Evolutionary conservation across 2,888 invertebrate species (phyloP).

Genomic region (Spilarctia lutea): DNA sequence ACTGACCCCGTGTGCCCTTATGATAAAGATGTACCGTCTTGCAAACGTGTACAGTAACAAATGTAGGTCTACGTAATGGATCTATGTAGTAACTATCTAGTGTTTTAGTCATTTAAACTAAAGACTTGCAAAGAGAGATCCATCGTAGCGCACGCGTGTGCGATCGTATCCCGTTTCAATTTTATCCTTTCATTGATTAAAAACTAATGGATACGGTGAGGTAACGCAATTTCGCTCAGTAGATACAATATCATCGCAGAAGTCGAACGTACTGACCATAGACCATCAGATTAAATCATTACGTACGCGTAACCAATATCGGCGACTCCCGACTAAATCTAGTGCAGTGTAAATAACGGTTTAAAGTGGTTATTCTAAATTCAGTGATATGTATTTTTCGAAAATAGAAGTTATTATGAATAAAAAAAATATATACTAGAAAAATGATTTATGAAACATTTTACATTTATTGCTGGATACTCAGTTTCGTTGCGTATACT

Average conservation of each 20-base stretch:
- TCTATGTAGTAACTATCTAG: no score
- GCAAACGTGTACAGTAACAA: no score
- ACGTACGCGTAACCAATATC: background rate
- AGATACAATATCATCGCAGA: background rate
- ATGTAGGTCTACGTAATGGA: no score
- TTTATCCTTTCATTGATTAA: background rate
- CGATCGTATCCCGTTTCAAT: background rate
- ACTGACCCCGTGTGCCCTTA: no score
- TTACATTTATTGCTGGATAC: background rate
- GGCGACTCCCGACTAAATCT: background rate
- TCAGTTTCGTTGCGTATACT: slow-evolving; percentile 15
- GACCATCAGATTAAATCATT: background rate
- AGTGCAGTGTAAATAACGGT: slow-evolving; percentile 5
- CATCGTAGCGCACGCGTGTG: background rate
- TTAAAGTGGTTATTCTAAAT: background rate
- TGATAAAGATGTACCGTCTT: no score
- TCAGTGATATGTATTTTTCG: background rate
- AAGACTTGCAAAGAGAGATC: background rate
- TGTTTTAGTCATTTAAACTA: background rate
- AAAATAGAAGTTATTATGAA: background rate
- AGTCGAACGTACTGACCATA: background rate
- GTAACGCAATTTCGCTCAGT: background rate
- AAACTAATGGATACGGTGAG: background rate
- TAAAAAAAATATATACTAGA: background rate
- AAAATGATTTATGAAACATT: slow-evolving; percentile 25